Conservation (phyloP, 2,797 vertebrate genomes). For the Threskiornis aethiopicus region DNA sequence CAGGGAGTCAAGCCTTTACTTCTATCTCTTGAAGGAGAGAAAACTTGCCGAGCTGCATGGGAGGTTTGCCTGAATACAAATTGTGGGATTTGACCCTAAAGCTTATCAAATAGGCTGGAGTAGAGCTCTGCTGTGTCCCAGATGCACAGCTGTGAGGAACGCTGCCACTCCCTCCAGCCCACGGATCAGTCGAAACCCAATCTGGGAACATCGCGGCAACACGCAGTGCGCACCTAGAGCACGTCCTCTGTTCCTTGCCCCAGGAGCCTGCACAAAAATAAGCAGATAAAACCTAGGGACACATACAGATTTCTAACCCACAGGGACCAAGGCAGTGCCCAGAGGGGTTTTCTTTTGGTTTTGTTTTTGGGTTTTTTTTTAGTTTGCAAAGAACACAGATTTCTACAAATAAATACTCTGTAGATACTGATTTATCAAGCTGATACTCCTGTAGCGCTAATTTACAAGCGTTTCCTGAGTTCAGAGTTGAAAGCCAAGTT, state of each 20-base stretch:
- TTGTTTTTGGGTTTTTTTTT: background rate
- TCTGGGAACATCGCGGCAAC: background rate
- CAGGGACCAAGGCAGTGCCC: background rate
- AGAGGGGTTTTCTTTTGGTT: background rate
- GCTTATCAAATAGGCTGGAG: background rate
- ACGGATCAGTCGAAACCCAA: fast-evolving
- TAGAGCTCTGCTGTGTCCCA: background rate
- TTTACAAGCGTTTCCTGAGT: background rate
- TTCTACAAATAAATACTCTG: background rate
- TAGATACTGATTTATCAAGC: background rate
- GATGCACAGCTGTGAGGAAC: background rate
- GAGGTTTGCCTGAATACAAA: background rate
- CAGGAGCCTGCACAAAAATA: background rate
- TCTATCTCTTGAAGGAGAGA: background rate
- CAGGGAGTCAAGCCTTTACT: background rate
- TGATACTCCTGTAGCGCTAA: background rate
- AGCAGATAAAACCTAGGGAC: background rate
- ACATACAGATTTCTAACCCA: background rate
- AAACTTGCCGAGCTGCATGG: background rate
- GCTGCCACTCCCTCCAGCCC: background rate
- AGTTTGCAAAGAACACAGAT: background rate
- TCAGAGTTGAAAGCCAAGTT: background rate
- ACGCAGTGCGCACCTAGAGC: background rate
- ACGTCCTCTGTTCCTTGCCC: fast-evolving
- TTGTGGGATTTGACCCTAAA: background rate